phyloP scores from a whole-genome alignment of 2,888 invertebrate genomes.

The Apodemia zela region DNA sequence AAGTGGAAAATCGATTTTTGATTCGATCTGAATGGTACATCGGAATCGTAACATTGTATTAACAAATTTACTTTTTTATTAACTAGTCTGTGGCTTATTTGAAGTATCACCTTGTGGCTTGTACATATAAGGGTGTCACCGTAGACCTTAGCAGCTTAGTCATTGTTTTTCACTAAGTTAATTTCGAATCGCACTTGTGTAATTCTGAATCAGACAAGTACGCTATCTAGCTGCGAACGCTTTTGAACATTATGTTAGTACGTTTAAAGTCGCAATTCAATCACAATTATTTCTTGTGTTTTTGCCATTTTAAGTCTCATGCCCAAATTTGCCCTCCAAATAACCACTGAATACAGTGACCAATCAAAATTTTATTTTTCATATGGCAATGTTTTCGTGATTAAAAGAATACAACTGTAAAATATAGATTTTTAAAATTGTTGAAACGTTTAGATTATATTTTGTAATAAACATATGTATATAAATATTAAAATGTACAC shows the following conservation, averaged over 20 bases:
- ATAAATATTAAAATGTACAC: constrained; percentile 7
- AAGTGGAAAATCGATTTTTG: not conserved
- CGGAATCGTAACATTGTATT: not conserved
- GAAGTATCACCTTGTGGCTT: too few species aligned
- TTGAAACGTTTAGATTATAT: constrained; percentile 5
- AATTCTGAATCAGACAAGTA: not conserved
- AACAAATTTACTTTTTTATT: too few species aligned
- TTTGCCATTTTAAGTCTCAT: too few species aligned
- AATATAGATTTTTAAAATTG: constrained; percentile 10
- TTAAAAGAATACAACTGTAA: not conserved
- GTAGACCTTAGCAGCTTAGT: too few species aligned
- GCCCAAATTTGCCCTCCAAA: too few species aligned
- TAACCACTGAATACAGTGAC: too few species aligned
- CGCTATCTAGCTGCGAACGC: not conserved
- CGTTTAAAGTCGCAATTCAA: not conserved
- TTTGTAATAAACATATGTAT: constrained; percentile 11
- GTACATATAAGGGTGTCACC: too few species aligned
- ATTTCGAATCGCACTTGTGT: not conserved
- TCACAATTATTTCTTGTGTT: not conserved
- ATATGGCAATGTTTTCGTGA: not conserved
- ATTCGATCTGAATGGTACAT: not conserved
- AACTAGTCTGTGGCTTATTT: not conserved
- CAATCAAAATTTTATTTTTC: too few species aligned
- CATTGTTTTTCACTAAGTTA: too few species aligned
- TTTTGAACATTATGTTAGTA: not conserved